Base-by-base conservation (phyloP, 2,113 vertebrate species). In the Nicator chloris region DNA sequence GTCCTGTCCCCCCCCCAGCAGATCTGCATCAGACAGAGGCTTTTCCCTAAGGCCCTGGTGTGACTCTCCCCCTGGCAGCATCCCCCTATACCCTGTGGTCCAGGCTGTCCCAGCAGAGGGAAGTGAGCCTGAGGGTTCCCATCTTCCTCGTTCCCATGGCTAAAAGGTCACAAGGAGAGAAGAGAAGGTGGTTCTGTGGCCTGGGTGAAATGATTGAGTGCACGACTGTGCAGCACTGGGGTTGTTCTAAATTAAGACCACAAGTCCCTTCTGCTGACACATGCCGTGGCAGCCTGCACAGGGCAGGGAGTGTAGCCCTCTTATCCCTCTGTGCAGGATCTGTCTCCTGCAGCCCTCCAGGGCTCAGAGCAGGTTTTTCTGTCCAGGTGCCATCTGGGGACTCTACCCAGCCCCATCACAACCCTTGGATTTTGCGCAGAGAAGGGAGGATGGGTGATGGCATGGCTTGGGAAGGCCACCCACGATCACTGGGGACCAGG, bases 81-180 rank as follows among this genome's bases (percentile, higher is more conserved):
- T 90, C 71, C 24, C 88, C 92, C 86, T 50, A 31, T 85, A 71
- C 42, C 26, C 73, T 93, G 75, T 73, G 65, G 70, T 92, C 91
- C 82, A 87, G 61, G 83, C 97, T 92, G 75, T 89, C 90, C 80
- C 35, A 3, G 44, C 56, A 96, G 85, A 93, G 92, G 96, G 96
- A 98, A 96, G 85, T 95, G 77, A 96, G 90, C 91, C 66, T 82
- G 82, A 91, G 86, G 57, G 64, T 69, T 88, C 87, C 85, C n/a
- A 5, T 96, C 93, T 97, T 97, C 96, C 96, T 97, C 79, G 93
- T 98, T 97, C 95, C 84, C 90, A 86, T 82, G 90, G 70, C 90
- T 85, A 14, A 80, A 76, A 83, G 81, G 92, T 94, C 95, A 95
- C 82, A 90, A 64, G 89, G 60, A 92, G 95, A 80, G 82, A 88